Conservation (phyloP, 30 jellyfish, hydroid and myxozoan genomes). For the Hydractinia symbiolongicarpus region DNA sequence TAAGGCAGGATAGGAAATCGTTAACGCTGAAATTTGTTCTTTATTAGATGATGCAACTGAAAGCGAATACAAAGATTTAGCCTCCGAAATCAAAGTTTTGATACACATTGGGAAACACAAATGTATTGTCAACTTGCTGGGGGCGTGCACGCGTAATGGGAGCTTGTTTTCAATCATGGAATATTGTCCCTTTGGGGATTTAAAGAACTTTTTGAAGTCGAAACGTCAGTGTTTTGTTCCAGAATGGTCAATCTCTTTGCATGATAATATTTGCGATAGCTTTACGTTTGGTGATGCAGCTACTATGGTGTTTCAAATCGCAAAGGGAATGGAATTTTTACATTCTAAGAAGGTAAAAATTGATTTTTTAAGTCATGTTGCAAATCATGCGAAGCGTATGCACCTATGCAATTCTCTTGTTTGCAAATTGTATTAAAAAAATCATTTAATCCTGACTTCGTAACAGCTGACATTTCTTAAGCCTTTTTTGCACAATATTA, state of each 20-base stretch:
- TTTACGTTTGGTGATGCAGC: constrained; percentile 8
- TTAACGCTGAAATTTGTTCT: no score
- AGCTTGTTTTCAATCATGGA: constrained; percentile 26
- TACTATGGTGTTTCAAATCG: constrained; percentile 1
- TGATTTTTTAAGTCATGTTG: background rate
- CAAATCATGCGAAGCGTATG: background rate
- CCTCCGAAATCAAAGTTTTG: constrained; percentile 31
- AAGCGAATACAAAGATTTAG: constrained; percentile 29
- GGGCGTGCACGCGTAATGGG: constrained; percentile 34
- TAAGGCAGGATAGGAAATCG: no score
- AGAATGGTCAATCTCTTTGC: background rate
- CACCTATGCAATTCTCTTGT: no score
- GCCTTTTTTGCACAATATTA: no score
- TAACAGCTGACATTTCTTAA: no score
- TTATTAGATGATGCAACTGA: constrained; percentile 30
- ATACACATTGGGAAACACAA: constrained; percentile 22
- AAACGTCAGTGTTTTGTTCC: background rate
- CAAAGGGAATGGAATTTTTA: constrained; percentile 29
- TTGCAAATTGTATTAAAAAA: no score
- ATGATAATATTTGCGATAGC: background rate
- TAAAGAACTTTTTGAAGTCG: constrained; percentile 2
- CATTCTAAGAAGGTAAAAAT: constrained; percentile 24
- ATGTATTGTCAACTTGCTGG: constrained; percentile 21
- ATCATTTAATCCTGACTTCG: no score
- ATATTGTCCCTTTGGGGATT: constrained; percentile 26